Base-by-base conservation (phyloP, 2,888 invertebrate species). In the Tenthredo notha region DNA sequence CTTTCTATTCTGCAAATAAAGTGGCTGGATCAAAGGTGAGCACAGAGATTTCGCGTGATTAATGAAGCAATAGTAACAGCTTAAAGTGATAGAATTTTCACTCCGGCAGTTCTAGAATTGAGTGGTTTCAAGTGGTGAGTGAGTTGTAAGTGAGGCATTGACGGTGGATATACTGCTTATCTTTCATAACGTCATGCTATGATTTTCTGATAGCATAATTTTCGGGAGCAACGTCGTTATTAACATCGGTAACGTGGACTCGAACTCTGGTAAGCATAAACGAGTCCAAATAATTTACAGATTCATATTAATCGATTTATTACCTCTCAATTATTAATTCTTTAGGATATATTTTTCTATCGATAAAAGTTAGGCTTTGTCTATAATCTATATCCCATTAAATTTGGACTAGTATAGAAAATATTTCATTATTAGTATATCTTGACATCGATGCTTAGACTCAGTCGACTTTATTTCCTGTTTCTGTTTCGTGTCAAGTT, bases 11-110 rank as follows among this genome's bases (percentile, higher is more conserved):
- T 21, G 61, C 12, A 25, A 61, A 61, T 12, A 12, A 61, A 61
- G 25, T 61, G 25, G 61, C 10, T 61, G 61, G 61, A 61, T 61
- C 25, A 10, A 61, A 21, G 3, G 61, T 25, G 12, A 61, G 61
- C 25, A 61, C 0, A 61, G 61, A 61, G 25, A 61, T 61, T 12
- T 21, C 25, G 25, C 61, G 10, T 25, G 61, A 61, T 61, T 25
- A 61, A 61, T 61, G 61, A 25, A 61, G 61, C 25, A 61, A 61
- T 61, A 61, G 25, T 61, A 25, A 61, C 10, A 61, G 61, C 61
- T 25, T 21, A 61, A 61, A 9, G 25, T 61, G 21, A 61, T 21
- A 25, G 25, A 21, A 61, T 10, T 61, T 12, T 61, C 25, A 61
- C 25, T 61, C 21, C 2, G 25, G 61, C 61, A 61, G 25, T 25